phyloP scores from a whole-genome alignment of 1,140 invertebrate species.

The Eciton burchellii region DNA sequence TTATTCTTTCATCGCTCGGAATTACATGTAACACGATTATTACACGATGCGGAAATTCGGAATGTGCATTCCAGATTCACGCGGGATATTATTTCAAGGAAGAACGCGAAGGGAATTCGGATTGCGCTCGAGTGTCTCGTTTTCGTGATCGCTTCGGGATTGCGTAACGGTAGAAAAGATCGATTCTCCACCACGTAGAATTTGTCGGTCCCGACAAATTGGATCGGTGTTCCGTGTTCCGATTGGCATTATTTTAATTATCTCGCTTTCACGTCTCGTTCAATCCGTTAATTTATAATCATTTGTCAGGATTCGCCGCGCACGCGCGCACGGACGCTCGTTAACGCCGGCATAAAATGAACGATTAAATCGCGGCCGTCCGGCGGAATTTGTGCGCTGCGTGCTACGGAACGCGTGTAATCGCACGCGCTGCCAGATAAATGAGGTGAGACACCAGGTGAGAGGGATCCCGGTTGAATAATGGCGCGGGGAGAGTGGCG shows the following conservation, averaged over 20 bases:
- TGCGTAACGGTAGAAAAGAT: conserved; percentile 30
- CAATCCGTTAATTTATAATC: conserved; percentile 53
- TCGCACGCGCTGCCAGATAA: conserved; percentile 51
- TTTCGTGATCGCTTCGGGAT: conserved; percentile 40
- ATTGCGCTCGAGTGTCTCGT: conserved; percentile 22
- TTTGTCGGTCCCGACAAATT: conserved; percentile 25
- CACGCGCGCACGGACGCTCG: conserved; percentile 17
- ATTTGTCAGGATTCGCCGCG: conserved; percentile 52
- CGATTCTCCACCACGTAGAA: conserved; percentile 27
- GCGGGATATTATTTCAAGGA: too few relatives aligned
- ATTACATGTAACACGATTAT: neutral
- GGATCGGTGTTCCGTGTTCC: neutral
- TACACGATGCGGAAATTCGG: neutral
- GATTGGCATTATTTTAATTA: conserved; percentile 33
- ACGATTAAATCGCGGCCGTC: conserved; percentile 59
- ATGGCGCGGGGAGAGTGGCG: conserved; percentile 5
- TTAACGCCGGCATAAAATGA: conserved; percentile 37
- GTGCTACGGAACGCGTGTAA: conserved; percentile 52
- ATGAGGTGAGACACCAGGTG: conserved; percentile 51
- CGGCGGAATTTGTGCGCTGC: conserved; percentile 25
- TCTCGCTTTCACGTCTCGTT: conserved; percentile 49
- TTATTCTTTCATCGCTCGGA: neutral
- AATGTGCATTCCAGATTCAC: too few relatives aligned
- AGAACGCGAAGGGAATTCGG: too few relatives aligned
- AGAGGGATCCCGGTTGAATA: conserved; percentile 49